Base-by-base conservation (phyloP, 1,140 invertebrate species). In the Uloborus diversus region DNA sequence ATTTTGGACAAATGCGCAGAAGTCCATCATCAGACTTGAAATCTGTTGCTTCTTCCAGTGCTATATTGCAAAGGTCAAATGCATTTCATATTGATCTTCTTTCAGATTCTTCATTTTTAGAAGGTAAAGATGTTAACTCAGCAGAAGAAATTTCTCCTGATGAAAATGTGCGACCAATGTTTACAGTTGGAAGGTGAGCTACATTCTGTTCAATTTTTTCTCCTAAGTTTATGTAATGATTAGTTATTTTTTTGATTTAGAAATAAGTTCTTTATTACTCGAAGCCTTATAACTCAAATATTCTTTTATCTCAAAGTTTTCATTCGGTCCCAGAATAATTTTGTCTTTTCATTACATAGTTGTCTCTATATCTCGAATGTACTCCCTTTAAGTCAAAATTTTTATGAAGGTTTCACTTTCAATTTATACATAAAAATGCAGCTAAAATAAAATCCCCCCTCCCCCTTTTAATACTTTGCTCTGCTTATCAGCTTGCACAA, bases 41-140 rank as follows among this genome's bases (percentile, higher is more conserved):
- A 32, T 25, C 51, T 35, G 51, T 57, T 27, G 51, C 68, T 9
- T 71, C 68, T 37, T 71, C 68, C 5, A 71, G 51, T 71, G 68
- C 68, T 17, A 71, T 71, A 49, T 42, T 71, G 23, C 68, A 71
- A 20, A 20, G 64, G 20, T 68, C 64, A 20, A 68, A 68, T 68
- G 64, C 64, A 30, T 68, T 49, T 25, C 47, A 51, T 68, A 49
- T 42, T 30, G 64, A 51, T n/a, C 25, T 14, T 25, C 3, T 14
- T 49, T 42, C 37, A 13, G 64, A 68, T 28, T 7, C 35, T 32
- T 5, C 33, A 9, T 49, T 51, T 49, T 32, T 28, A 30, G 25
- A 47, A 27, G 33, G 17, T 49, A 37, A 49, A 9, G 37, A 37
- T n/a, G 51, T 20, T 20, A 25, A 28, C 4, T 68, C 20, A 27